A percentile compares a stretch with the other conserved stretches of the same genome.
Evolutionary conservation across 2,113 vertebrate species (phyloP).

Genomic region (Prietella phreatophila): DNA sequence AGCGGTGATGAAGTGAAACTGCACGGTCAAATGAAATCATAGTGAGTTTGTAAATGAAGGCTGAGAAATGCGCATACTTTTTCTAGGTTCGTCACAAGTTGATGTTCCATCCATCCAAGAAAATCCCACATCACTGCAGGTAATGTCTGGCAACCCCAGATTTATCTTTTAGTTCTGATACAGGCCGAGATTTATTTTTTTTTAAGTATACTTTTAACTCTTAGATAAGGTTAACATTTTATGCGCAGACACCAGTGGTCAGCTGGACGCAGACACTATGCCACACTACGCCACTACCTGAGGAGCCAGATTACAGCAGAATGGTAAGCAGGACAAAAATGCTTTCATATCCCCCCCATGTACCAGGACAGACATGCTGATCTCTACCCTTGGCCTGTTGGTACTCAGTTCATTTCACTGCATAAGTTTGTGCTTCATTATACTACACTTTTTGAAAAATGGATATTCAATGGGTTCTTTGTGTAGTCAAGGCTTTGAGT

Average conservation of each 20-base stretch:
- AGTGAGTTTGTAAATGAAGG: neutral
- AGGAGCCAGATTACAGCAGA: neutral
- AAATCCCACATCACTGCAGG: neutral
- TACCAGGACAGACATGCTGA: neutral
- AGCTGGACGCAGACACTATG: neutral
- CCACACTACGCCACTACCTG: neutral
- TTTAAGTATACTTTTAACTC: neutral
- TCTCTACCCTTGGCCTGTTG: neutral
- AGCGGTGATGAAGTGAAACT: neutral
- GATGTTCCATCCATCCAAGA: neutral
- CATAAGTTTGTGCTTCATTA: neutral
- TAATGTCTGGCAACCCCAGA: neutral
- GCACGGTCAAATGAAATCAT: neutral
- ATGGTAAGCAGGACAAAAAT: constrained; percentile 29
- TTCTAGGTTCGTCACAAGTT: constrained; percentile 27
- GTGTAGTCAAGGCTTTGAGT: neutral
- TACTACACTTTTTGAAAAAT: neutral
- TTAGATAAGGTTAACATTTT: neutral
- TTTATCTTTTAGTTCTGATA: neutral
- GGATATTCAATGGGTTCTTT: neutral
- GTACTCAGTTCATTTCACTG: neutral
- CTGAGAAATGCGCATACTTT: neutral
- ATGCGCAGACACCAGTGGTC: neutral
- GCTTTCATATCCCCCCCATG: neutral
- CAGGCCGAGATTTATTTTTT: neutral